phyloP scores from a whole-genome alignment of 2,113 vertebrate species.

The Salvelinus namaycush region DNA sequence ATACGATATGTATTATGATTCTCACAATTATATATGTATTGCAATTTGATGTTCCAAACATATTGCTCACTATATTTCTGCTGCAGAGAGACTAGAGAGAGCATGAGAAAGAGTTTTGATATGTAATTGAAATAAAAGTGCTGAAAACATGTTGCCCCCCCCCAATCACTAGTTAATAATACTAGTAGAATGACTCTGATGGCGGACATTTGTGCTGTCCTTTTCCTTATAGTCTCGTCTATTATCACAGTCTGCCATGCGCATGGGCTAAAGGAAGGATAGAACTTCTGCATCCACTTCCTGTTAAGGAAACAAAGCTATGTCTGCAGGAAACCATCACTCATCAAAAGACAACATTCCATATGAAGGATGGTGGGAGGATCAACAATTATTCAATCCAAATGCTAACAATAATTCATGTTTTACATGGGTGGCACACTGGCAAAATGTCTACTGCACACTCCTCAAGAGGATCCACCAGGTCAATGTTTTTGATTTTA shows the following conservation, averaged over 20 bases:
- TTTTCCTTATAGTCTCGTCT: background rate
- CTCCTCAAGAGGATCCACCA: background rate
- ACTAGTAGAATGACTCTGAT: background rate
- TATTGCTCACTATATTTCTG: too few species aligned
- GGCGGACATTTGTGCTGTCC: background rate
- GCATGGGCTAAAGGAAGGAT: background rate
- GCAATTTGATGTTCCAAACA: too few species aligned
- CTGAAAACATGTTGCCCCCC: too few species aligned
- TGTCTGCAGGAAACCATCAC: background rate
- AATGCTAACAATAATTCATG: too few species aligned
- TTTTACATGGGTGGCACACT: background rate
- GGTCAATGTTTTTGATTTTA: background rate
- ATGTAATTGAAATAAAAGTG: too few species aligned
- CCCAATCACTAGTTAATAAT: too few species aligned
- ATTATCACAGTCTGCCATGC: constrained; percentile 11
- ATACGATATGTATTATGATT: too few species aligned
- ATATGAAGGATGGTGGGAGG: too few species aligned
- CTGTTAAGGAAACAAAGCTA: background rate
- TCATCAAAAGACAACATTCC: background rate
- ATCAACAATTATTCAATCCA: too few species aligned
- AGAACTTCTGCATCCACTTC: constrained; percentile 3
- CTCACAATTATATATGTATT: too few species aligned
- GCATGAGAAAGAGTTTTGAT: too few species aligned
- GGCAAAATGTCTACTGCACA: background rate
- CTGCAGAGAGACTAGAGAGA: too few species aligned